A percentile compares a stretch with the other conserved stretches of the same genome.
Conservation (phyloP, 2,113 vertebrate species). For the Indicator indicator region DNA sequence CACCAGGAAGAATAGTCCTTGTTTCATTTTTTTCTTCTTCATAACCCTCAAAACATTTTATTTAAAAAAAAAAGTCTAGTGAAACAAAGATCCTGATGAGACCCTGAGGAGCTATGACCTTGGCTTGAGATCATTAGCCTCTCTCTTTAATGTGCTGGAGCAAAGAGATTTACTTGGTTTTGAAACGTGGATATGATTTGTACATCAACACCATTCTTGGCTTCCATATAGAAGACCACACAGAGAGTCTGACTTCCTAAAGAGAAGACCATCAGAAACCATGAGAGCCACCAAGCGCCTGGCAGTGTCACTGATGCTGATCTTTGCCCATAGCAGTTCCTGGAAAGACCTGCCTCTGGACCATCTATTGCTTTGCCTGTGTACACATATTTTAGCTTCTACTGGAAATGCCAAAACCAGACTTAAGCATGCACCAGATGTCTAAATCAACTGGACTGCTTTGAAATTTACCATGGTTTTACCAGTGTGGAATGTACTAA, state of each 20-base stretch:
- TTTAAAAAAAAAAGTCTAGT: background rate
- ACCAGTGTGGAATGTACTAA: background rate
- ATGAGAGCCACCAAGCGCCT: background rate
- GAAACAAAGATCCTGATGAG: background rate
- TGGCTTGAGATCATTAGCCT: background rate
- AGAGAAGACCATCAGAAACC: background rate
- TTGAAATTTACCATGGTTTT: background rate
- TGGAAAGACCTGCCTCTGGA: background rate
- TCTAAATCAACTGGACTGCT: background rate
- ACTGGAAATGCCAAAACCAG: background rate
- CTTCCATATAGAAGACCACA: background rate
- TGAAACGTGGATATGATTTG: background rate
- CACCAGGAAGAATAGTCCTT: background rate
- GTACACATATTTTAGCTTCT: background rate
- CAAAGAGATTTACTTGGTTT: background rate
- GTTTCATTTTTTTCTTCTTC: background rate
- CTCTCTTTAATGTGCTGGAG: background rate
- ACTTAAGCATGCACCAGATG: background rate
- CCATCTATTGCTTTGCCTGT: background rate
- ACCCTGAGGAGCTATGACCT: background rate
- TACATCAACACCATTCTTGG: background rate
- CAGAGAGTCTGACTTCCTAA: background rate
- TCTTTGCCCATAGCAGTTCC: background rate
- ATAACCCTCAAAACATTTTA: background rate
- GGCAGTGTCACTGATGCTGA: background rate